Conservation (phyloP, 2,113 vertebrate species). For the Ptyas mucosa region DNA sequence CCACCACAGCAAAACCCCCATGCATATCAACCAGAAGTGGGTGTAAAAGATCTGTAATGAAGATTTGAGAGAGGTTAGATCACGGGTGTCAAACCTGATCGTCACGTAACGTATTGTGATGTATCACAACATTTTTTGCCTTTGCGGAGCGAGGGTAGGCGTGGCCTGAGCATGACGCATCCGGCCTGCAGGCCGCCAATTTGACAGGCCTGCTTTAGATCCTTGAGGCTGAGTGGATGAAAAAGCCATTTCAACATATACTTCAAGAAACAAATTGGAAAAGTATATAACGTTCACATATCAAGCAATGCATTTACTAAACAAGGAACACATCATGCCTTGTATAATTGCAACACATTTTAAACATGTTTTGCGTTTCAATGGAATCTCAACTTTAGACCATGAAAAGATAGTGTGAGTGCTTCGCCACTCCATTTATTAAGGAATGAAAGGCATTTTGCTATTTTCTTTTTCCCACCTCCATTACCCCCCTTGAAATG, state of each 20-base stretch:
- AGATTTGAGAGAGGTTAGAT: neutral
- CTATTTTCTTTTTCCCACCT: neutral
- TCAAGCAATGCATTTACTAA: neutral
- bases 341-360: neutral
- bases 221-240: neutral
- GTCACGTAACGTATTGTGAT: too few species aligned
- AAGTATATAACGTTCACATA: neutral
- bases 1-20: neutral
- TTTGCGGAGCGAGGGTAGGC: too few species aligned
- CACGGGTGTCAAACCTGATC: neutral
- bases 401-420: neutral
- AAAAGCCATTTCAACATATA: neutral
- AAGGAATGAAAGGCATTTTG: neutral
- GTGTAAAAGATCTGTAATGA: neutral
- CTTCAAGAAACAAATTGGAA: neutral
- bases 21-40: neutral
- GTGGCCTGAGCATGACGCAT: too few species aligned
- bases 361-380: neutral
- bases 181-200: accelerated
- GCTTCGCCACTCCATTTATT: neutral
- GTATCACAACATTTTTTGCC: too few species aligned
- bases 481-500: neutral
- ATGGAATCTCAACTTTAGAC: neutral
- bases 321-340: neutral
- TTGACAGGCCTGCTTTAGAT: neutral